Evolutionary conservation across 30 jellyfish, hydroid and myxozoan species (phyloP), one percentile per base, ranked within the genome.

Genomic region (Aurelia aurita complex sp. Pacific): DNA sequence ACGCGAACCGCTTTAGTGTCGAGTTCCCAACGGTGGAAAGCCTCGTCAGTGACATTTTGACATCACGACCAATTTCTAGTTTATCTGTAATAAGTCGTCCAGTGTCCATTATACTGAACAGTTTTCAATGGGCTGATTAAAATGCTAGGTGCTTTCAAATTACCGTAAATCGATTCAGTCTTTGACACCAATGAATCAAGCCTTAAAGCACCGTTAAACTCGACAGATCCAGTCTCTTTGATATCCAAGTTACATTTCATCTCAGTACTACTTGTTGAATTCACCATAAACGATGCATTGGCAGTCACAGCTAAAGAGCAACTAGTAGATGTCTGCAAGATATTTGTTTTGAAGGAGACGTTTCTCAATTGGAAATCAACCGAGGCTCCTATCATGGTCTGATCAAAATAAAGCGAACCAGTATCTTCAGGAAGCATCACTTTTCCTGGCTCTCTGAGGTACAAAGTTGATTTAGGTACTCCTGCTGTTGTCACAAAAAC

Each of bases 371-470:
- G 23, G 19, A 85, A 33, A 29, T 66, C 42, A 17, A 70, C 79
- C 9, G 70, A 50, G 16, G 51, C n/a, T n/a, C 94, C 84, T 23
- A 85, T 10, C 5, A 75, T 53, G 2, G 76, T 73, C 70, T 35
- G 17, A 53, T 74, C 87, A 50, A 85, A 73, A 54, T 60, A 35
- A 3, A 62, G 34, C n/a, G 71, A 36, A 5, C 64, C 82, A 54
- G 16, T 15, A 40, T 60, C 68, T 34, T 17, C 23, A 14, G 88
- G 88, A 51, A 85, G 46, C 14, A 57, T 11, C 2, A 66, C 57
- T 32, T 8, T 69, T 35, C 94, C 94, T 23, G 85, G 75, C 34
- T 85, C 94, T 51, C 15, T 73, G 54, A 85, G 61, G 17, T 46
- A 51, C 68, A 85, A 35, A 10, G 52, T 52, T 16, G 77, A 46